Evolutionary conservation across 2,113 vertebrate species (phyloP), one percentile per base, ranked within the genome.

Genomic region (Eleginops maclovinus): DNA sequence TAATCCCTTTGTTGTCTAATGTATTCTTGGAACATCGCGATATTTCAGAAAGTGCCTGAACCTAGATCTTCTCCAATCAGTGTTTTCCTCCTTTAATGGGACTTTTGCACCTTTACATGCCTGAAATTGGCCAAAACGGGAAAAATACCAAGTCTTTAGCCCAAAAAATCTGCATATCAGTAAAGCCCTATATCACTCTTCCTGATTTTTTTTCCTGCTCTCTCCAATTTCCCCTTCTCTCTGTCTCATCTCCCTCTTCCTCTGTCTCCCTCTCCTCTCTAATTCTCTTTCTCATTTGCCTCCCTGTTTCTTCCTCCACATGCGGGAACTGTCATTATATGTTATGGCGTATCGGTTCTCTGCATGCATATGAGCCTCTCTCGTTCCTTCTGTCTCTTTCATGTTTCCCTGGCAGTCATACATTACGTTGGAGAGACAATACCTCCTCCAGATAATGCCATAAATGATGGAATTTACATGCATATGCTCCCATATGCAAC

Each of bases 401-500:
- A 90, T 91, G 89, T 92, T 86, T 89, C 87, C 79, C 79, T 89
- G 91, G 86, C 89, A 93, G 88, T 91, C 85, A 83, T 92, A 90
- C 92, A 93, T 94, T 94, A 93, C 79, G 60, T 83, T 82, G 77
- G 87, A 91, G 93, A 94, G 94, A 94, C 94, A 95, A 91, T 93
- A 91, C 90, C 94, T 94, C 91, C 94, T 95, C 93, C 93, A 94
- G 93, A 94, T 94, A 95, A 94, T 94, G 93, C 93, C 82, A 88
- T 94, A 94, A 95, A 94, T 94, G 93, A 93, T 91, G 84, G 90
- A 90, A 94, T 95, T 94, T 93, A 94, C 94, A 94, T 95, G 94
- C 93, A 92, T 88, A 89, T 90, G 90, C 88, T 87, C 88, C 77
- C 89, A 90, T 88, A 88, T 82, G 90, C 90, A 84, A 79, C 83